Evolutionary conservation across 1,140 invertebrate genomes (phyloP).

Genomic region (Drosophila sechellia): DNA sequence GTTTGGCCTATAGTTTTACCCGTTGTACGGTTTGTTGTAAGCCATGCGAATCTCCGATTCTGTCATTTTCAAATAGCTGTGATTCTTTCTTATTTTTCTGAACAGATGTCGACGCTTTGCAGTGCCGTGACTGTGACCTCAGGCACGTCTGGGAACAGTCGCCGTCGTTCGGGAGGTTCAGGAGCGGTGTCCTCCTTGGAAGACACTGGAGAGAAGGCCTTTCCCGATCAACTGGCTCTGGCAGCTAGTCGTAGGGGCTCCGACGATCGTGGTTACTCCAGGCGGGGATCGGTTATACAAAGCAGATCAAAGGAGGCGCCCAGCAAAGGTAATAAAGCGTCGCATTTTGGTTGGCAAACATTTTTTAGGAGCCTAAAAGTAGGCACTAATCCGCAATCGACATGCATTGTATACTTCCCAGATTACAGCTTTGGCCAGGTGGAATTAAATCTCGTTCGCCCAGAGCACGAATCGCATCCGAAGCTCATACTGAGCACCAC

Average conservation of each 20-base stretch:
- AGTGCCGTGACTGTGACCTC: slow-evolving; percentile 36
- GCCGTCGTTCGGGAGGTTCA: slow-evolving; percentile 37
- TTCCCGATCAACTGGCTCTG: slow-evolving; percentile 66
- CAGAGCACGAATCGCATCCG: slow-evolving; percentile 57
- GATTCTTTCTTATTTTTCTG: background rate
- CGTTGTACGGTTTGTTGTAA: too few relatives aligned
- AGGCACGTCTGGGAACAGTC: slow-evolving; percentile 36
- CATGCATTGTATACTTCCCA: slow-evolving; percentile 7
- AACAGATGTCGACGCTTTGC: slow-evolving; percentile 25
- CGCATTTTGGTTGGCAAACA: background rate
- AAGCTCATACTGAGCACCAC: slow-evolving; percentile 57
- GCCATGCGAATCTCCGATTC: too few relatives aligned
- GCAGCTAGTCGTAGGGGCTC: slow-evolving; percentile 52
- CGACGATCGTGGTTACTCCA: slow-evolving; percentile 49
- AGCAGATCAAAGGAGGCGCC: slow-evolving; percentile 40
- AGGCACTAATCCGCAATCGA: background rate
- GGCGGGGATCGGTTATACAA: slow-evolving; percentile 36
- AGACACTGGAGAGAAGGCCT: slow-evolving; percentile 52
- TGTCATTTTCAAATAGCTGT: too few relatives aligned
- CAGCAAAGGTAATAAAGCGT: slow-evolving; percentile 23
- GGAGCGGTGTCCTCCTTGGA: slow-evolving; percentile 33
- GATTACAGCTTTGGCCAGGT: slow-evolving; percentile 70
- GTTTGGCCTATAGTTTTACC: too few relatives aligned
- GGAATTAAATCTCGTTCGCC: slow-evolving; percentile 72
- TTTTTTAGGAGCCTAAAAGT: background rate